Percentiles rank a stretch among this genome's conserved stretches.
Conservation (phyloP, 2,888 invertebrate species). For the Spisula subtruncata region DNA sequence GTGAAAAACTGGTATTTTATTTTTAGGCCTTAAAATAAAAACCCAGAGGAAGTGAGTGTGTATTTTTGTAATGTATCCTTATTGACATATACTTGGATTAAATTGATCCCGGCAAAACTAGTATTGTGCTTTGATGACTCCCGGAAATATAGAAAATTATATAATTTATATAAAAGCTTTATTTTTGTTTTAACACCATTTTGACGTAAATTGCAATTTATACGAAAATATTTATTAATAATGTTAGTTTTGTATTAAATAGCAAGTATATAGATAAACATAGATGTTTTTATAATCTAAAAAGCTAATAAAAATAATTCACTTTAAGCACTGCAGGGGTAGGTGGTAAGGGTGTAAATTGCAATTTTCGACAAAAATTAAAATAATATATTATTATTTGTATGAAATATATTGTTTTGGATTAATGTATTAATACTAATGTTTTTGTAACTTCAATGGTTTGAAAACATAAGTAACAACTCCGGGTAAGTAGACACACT, state of each 20-base stretch:
- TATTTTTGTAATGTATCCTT: conserved; percentile 31
- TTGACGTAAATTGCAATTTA: conserved; percentile 18
- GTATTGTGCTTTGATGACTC: neutral
- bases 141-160: too few species aligned
- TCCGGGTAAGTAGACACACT: neutral
- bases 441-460: neutral
- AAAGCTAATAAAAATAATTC: too few species aligned
- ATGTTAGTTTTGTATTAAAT: neutral
- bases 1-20: too few species aligned
- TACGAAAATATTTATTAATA: neutral
- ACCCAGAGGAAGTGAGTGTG: neutral
- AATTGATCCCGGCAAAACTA: neutral
- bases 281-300: neutral
- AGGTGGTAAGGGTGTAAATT: neutral
- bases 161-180: too few species aligned
- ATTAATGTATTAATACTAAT: neutral
- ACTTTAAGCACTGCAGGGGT: too few species aligned
- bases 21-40: neutral
- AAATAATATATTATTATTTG: neutral
- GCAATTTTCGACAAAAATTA: neutral
- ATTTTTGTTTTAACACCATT: neutral
- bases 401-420: neutral
- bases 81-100: conserved; percentile 17
- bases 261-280: neutral
- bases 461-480: neutral